Percentiles rank a stretch among this genome's conserved stretches.
Evolutionary conservation across 2,888 invertebrate species (phyloP).

Genomic region (Scaptomyza polygonia): DNA sequence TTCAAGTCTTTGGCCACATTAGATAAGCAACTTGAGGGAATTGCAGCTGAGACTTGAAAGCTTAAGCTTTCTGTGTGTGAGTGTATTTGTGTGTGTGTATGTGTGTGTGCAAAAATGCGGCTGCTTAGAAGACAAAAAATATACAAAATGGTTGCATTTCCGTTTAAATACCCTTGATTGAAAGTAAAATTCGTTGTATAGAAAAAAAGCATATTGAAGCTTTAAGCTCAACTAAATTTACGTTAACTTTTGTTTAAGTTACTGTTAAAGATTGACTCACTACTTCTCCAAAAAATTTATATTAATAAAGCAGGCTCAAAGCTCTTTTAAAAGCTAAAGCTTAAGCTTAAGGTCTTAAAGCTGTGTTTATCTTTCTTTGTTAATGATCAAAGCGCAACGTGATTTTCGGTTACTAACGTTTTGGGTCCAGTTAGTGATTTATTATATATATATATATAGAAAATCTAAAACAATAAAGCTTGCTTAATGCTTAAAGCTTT

Average conservation of each 20-base stretch:
- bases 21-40: slow-evolving; percentile 63
- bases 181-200: not conserved
- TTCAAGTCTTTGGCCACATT: slow-evolving; percentile 48
- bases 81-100: slow-evolving; percentile 21
- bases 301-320: too few species aligned
- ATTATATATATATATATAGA: too few species aligned
- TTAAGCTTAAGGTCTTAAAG: too few species aligned
- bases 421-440: too few species aligned
- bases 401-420: too few species aligned
- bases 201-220: not conserved
- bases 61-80: not conserved
- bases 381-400: too few species aligned
- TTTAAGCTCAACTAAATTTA: not conserved
- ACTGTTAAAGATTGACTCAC: too few species aligned
- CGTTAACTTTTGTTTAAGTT: too few species aligned
- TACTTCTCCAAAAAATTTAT: too few species aligned
- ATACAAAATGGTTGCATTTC: not conserved
- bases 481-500: not conserved
- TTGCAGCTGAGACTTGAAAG: slow-evolving; percentile 48
- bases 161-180: slow-evolving; percentile 23
- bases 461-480: too few species aligned
- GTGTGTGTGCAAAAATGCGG: slow-evolving; percentile 39
- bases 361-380: too few species aligned
- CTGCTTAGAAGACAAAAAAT: slow-evolving; percentile 35
- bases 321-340: too few species aligned